Conservation (phyloP, 2,888 invertebrate genomes). For the Parnassius mnemosyne region DNA sequence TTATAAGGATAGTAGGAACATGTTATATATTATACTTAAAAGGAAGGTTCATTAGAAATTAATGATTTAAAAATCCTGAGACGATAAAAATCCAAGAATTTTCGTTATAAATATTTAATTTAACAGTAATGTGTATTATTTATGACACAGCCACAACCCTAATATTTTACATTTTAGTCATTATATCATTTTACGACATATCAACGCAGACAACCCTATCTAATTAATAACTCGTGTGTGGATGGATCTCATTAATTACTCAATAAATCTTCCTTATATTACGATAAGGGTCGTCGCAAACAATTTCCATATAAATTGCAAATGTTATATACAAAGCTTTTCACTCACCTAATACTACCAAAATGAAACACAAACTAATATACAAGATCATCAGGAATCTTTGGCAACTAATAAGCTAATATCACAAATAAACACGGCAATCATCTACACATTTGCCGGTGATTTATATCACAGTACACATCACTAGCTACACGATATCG, state of each 20-base stretch:
- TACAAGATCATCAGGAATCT: conserved; percentile 81
- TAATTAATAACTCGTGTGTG: conserved; percentile 25
- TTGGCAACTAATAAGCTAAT: conserved; percentile 80
- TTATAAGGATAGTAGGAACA: too few species aligned
- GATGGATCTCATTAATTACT: conserved; percentile 30
- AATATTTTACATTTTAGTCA: not conserved
- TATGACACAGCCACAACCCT: too few species aligned
- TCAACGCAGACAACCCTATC: conserved; percentile 21
- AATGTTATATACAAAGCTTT: conserved; percentile 34
- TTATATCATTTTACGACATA: conserved; percentile 5
- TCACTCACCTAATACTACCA: conserved; percentile 79
- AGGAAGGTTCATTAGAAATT: too few species aligned
- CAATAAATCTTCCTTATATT: conserved; percentile 56
- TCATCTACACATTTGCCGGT: conserved; percentile 76
- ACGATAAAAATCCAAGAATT: too few species aligned
- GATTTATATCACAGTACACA: conserved; percentile 78
- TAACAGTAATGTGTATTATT: too few species aligned
- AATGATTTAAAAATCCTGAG: too few species aligned
- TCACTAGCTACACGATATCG: conserved; percentile 74
- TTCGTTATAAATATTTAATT: too few species aligned
- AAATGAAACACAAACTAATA: conserved; percentile 80
- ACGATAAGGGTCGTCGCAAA: conserved; percentile 36
- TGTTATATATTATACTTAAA: too few species aligned
- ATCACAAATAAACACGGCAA: conserved; percentile 73
- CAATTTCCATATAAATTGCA: conserved; percentile 31